Evolutionary conservation across 1,140 invertebrate genomes (phyloP).

Genomic region (Galleria mellonella): DNA sequence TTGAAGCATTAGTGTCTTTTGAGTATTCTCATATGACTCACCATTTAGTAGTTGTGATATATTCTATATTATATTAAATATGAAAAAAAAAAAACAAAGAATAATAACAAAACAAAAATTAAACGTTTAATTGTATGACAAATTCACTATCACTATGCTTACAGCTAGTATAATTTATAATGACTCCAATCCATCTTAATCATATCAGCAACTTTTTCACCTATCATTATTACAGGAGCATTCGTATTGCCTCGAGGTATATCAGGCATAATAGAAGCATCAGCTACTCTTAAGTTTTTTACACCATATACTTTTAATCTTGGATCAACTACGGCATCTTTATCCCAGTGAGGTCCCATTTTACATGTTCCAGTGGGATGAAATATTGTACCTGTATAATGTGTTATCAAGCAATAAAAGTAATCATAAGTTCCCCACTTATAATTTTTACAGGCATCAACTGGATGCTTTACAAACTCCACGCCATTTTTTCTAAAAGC

Average conservation of each 20-base stretch:
- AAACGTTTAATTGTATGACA: no score
- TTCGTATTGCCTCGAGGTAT: slow-evolving; percentile 79
- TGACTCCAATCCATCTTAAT: slow-evolving; percentile 74
- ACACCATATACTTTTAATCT: slow-evolving; percentile 80
- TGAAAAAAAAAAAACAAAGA: no score
- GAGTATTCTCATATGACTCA: no score
- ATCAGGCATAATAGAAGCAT: slow-evolving; percentile 82
- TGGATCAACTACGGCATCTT: slow-evolving; percentile 80
- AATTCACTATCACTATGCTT: no score
- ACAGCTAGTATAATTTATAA: neutral
- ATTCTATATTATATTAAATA: no score
- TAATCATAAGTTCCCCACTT: slow-evolving; percentile 78
- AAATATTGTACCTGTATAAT: slow-evolving; percentile 82
- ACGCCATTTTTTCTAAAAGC: slow-evolving; percentile 75
- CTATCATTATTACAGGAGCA: slow-evolving; percentile 81
- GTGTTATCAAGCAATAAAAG: slow-evolving; percentile 80
- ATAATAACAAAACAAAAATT: no score
- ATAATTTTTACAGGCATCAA: slow-evolving; percentile 78
- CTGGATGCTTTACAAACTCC: slow-evolving; percentile 70
- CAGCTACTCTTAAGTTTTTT: slow-evolving; percentile 79
- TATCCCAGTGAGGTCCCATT: slow-evolving; percentile 83
- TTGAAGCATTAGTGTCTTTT: no score
- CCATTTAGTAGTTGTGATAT: no score
- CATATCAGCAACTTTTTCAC: slow-evolving; percentile 80
- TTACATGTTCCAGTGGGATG: slow-evolving; percentile 87